Conservation (phyloP, 2,888 invertebrate genomes). For the Elysia crispata region DNA sequence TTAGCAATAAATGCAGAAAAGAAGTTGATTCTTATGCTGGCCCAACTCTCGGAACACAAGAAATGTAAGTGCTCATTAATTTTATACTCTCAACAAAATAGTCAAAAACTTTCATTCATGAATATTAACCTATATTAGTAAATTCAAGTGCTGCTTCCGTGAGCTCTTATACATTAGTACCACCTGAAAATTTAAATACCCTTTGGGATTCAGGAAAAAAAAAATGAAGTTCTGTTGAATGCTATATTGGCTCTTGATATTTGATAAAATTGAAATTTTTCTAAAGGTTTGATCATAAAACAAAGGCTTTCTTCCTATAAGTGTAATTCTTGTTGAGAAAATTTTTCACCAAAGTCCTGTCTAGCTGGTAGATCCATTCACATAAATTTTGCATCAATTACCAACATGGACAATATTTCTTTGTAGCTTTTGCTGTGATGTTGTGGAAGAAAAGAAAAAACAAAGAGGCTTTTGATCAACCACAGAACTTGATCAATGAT, state of each 20-base stretch:
- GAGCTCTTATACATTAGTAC: not conserved
- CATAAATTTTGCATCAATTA: not conserved
- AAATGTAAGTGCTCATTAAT: conserved; percentile 35
- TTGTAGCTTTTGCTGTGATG: conserved; percentile 41
- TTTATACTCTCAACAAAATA: no score
- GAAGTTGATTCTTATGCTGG: conserved; percentile 43
- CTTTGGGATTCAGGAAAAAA: not conserved
- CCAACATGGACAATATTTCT: not conserved
- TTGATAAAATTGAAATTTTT: no score
- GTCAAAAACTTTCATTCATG: not conserved
- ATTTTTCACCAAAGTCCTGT: no score
- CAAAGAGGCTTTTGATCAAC: conserved; percentile 29
- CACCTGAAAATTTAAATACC: not conserved
- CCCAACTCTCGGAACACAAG: conserved; percentile 38
- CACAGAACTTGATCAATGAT: conserved; percentile 38
- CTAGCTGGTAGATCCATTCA: no score
- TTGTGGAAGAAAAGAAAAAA: conserved; percentile 43
- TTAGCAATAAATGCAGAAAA: conserved; percentile 39
- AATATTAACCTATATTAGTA: no score
- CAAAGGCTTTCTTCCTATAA: no score
- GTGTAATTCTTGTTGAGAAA: no score
- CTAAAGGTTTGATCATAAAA: no score
- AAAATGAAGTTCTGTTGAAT: not conserved
- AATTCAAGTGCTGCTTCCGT: no score
- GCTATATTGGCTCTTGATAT: not conserved